Conservation (phyloP, 2,888 invertebrate genomes). For the Drosophila koepferae region DNA sequence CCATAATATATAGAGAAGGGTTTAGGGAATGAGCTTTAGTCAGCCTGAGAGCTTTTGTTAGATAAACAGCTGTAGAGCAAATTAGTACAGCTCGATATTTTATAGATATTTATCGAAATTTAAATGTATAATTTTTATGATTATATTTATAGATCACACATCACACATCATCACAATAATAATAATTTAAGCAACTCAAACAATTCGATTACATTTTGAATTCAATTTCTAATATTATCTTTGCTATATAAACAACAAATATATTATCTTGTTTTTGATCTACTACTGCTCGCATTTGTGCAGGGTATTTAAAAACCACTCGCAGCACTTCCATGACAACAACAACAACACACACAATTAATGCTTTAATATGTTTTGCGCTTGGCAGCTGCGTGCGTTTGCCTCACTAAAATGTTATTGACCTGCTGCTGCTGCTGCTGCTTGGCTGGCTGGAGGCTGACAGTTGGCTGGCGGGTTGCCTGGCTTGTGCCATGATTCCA, state of each 20-base stretch:
- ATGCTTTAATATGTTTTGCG: constrained; percentile 62
- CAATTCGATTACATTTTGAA: background rate
- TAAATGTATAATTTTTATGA: too few species aligned
- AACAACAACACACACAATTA: constrained; percentile 39
- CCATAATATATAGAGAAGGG: background rate
- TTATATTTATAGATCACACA: too few species aligned
- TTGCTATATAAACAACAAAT: background rate
- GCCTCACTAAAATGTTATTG: constrained; percentile 54
- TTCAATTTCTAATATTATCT: background rate
- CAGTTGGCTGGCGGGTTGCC: constrained; percentile 28
- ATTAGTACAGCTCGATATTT: too few species aligned
- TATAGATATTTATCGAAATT: too few species aligned
- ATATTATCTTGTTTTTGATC: background rate
- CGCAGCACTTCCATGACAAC: constrained; percentile 21
- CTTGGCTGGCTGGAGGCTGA: constrained; percentile 13
- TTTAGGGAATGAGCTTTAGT: too few species aligned
- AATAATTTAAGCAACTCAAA: background rate
- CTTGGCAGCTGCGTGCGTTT: constrained; percentile 49
- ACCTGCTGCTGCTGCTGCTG: constrained; percentile 41
- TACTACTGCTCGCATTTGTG: background rate
- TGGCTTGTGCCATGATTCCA: constrained; percentile 4
- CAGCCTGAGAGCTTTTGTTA: too few species aligned
- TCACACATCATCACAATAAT: too few species aligned
- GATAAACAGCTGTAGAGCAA: too few species aligned
- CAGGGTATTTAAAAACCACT: constrained; percentile 35